Percentiles rank a stretch among this genome's conserved stretches.
phyloP scores from a whole-genome alignment of 2,113 vertebrate genomes.

The Megaceryle torquata region DNA sequence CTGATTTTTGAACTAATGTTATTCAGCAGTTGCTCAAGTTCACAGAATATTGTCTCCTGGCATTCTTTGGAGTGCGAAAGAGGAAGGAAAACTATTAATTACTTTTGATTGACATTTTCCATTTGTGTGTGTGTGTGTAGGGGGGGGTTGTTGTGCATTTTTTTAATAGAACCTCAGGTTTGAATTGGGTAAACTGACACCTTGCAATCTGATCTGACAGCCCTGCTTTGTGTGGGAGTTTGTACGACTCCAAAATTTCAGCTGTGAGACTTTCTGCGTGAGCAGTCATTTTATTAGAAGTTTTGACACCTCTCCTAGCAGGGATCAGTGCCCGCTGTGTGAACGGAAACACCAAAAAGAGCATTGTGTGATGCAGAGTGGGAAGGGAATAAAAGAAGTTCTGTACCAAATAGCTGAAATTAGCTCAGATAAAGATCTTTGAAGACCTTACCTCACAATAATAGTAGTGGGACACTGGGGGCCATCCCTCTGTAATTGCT shows the following conservation, averaged over 20 bases:
- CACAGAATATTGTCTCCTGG: slow-evolving; percentile 1
- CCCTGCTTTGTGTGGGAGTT: slow-evolving; percentile 13
- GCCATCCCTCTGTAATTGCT: neutral
- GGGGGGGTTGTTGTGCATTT: slow-evolving; percentile 27
- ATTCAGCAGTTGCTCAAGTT: slow-evolving; percentile 10
- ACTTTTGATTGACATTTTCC: slow-evolving; percentile 48
- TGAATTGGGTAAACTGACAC: slow-evolving; percentile 49
- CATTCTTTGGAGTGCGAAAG: neutral
- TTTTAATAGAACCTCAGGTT: slow-evolving; percentile 46
- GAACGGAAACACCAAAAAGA: slow-evolving; percentile 36
- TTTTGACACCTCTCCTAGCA: slow-evolving; percentile 22
- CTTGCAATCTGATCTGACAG: slow-evolving; percentile 37
- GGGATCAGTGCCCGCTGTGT: slow-evolving; percentile 10
- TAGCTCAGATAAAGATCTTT: slow-evolving; percentile 7
- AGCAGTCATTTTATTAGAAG: slow-evolving; percentile 10
- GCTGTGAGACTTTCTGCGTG: slow-evolving; percentile 22
- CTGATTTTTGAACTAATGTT: neutral
- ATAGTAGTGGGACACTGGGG: neutral
- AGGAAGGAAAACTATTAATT: slow-evolving; percentile 33
- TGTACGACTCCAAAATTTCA: neutral
- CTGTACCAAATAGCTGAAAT: neutral
- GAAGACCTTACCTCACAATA: neutral
- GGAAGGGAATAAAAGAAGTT: neutral
- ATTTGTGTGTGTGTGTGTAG: slow-evolving; percentile 19
- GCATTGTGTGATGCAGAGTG: neutral